Conservation (phyloP, 2,797 vertebrate species). For the Syngnathus rostellatus region DNA sequence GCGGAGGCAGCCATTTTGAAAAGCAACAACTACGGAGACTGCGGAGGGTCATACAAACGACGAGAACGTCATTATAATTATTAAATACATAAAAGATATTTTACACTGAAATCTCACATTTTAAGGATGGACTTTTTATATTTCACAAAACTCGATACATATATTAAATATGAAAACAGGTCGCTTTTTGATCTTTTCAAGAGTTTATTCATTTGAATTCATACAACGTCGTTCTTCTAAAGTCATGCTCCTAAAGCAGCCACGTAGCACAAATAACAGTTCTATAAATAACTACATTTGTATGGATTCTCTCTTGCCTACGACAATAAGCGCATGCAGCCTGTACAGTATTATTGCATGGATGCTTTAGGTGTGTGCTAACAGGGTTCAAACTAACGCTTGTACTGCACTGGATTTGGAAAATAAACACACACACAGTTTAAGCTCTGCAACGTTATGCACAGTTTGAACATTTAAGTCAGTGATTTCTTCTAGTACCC, state of each 20-base stretch:
- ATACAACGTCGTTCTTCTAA: background rate
- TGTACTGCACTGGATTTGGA: background rate
- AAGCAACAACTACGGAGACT: constrained; percentile 40
- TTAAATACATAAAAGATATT: background rate
- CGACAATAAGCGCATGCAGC: background rate
- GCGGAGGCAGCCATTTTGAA: constrained; percentile 61
- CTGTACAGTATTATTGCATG: background rate
- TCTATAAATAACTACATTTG: background rate
- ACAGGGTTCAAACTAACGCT: background rate
- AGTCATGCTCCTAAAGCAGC: background rate
- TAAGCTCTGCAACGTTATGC: background rate
- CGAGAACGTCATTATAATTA: no score
- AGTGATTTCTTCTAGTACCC: background rate
- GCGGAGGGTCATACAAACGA: constrained; percentile 25
- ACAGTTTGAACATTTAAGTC: background rate
- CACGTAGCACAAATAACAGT: background rate
- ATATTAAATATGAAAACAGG: background rate
- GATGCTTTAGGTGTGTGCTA: background rate
- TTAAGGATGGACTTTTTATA: background rate
- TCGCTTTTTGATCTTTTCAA: background rate
- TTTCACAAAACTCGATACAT: no score
- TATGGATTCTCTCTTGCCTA: background rate
- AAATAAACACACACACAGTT: background rate
- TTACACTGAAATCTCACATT: background rate
- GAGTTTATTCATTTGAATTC: background rate